Conservation (phyloP, 2,113 vertebrate species). For the Anguilla japonica region DNA sequence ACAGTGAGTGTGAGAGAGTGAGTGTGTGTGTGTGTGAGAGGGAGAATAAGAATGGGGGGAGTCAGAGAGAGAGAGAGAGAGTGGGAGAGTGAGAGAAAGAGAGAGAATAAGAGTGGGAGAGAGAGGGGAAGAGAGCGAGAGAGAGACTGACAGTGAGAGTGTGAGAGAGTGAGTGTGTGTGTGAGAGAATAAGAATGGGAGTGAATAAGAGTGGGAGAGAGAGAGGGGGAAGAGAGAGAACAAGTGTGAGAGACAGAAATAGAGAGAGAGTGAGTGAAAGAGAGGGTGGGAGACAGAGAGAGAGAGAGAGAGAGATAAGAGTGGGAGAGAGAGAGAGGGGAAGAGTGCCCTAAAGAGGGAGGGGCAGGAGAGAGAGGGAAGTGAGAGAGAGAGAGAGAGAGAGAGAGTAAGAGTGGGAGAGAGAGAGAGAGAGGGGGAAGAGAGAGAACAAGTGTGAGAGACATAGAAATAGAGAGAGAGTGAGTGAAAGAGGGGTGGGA, state of each 20-base stretch:
- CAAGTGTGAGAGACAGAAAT: no score
- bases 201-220: conserved; percentile 22
- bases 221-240: conserved; percentile 11
- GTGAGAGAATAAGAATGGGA: conserved; percentile 28
- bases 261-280: no score
- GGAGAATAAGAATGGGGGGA: not conserved
- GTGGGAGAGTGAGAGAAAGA: conserved; percentile 27
- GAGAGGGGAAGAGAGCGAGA: conserved; percentile 3
- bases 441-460: not conserved
- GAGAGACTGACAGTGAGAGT: not conserved
- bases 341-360: no score
- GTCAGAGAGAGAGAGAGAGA: conserved; percentile 34
- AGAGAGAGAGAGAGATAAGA: no score
- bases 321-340: no score
- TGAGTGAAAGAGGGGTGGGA: no score
- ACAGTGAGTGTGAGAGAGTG: conserved; percentile 9
- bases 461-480: no score
- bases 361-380: not conserved
- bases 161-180: conserved; percentile 26
- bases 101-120: not conserved
- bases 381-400: not conserved
- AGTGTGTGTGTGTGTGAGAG: conserved; percentile 8
- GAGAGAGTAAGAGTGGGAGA: no score
- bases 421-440: not conserved
- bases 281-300: no score